Base-by-base conservation (phyloP, 2,113 vertebrate species). In the Melanotaenia duboulayi region DNA sequence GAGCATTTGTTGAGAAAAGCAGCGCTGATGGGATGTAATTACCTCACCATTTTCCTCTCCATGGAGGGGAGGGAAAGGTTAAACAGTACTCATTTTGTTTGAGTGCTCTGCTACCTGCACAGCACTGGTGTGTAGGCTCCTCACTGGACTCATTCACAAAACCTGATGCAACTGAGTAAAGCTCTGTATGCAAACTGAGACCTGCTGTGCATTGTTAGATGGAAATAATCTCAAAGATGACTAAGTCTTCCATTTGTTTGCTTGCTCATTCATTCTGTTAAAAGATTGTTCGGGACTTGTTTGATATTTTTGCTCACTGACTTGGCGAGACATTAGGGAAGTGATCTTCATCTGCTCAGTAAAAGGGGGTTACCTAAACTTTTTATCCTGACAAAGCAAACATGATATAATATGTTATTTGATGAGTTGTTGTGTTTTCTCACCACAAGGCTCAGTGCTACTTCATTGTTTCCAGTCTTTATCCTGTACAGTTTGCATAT, bases 51-150 rank as follows among this genome's bases (percentile, higher is more conserved):
- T 85, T 82, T 63, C 66, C 68, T 51, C 71, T 84, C 83, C 52
- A 17, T 3, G 4, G 74, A 81, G 50, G 82, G 49, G 19, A 84
- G 20, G 32, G 52, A 80, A 85, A 81, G 83, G 72, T 81, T 72
- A 75, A 82, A 85, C 82, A 72, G 70, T 12, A 48, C 75, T 76
- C 82, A 37, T 16, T 65, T 69, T 81, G 85, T 70, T 64, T 71
- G 75, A 80, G 67, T 49, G 70, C 54, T 16, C 16, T 24, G 1
- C 1, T 61, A 28, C 55, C 28, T 57, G 69, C 72, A 22, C 76
- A 11, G 74, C 59, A 61, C 24, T 35, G 14, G 59, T 28, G 57
- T 60, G 52, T 35, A 35, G 32, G 61, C 23, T 75, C 23, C 82
- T 79, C 61, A 0, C 46, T 3, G 25, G 65, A 61, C 63, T 52